Conservation (phyloP, 2,888 invertebrate genomes). For the Gortyna flavago region DNA sequence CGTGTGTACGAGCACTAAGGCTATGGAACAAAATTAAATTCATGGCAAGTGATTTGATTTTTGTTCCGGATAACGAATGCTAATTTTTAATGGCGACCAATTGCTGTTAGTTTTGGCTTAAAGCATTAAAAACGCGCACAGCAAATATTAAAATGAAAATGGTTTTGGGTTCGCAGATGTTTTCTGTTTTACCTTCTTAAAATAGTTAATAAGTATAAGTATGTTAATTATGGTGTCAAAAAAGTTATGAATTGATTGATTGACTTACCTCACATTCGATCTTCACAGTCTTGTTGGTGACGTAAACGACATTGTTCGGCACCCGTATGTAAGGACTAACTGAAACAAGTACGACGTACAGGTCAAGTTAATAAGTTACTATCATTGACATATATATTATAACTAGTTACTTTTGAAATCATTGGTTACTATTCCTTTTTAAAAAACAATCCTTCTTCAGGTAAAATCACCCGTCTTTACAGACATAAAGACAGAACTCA, state of each 20-base stretch:
- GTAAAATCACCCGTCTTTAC: not conserved
- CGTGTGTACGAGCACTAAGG: not conserved
- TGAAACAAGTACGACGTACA: slow-evolving; percentile 79
- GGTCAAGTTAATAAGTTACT: not conserved
- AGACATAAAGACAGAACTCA: not conserved
- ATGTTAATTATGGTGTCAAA: not conserved
- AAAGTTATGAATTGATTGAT: not conserved
- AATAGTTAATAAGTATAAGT: too few species aligned
- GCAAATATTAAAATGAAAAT: not conserved
- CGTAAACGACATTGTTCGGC: slow-evolving; percentile 93
- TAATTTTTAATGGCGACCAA: not conserved
- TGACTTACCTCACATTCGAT: slow-evolving; percentile 93
- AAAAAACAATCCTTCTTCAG: not conserved
- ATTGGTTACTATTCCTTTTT: not conserved
- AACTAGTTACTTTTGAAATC: too few species aligned
- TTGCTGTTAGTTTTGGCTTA: not conserved
- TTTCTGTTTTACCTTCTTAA: not conserved
- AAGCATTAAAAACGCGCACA: not conserved
- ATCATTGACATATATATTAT: too few species aligned
- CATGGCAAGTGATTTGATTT: not conserved
- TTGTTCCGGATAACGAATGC: not conserved
- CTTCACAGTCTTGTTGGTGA: slow-evolving; percentile 92
- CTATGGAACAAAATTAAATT: not conserved
- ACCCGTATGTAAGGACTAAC: slow-evolving; percentile 96
- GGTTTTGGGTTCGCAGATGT: not conserved